Evolutionary conservation across 1,140 invertebrate species (phyloP).

Genomic region (Macrosteles quadrilineatus): DNA sequence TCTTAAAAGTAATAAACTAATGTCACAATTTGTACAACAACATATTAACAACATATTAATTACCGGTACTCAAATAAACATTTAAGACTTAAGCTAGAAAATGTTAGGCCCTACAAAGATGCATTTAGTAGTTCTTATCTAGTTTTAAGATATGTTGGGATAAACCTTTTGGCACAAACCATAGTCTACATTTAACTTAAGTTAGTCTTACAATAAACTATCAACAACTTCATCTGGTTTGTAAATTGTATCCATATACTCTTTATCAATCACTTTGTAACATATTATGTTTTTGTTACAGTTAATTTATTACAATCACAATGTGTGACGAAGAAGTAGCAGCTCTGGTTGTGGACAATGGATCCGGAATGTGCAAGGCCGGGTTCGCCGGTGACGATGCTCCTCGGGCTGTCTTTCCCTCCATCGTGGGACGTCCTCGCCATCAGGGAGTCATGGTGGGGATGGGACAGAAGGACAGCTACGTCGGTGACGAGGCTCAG

Average conservation of each 20-base stretch:
- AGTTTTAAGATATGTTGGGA: too few species aligned
- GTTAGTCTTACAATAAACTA: background rate
- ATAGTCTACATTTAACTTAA: background rate
- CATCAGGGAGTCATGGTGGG: slow-evolving; percentile 97
- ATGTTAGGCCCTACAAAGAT: too few species aligned
- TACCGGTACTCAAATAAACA: too few species aligned
- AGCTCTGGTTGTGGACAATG: slow-evolving; percentile 79
- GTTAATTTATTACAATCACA: slow-evolving; percentile 45
- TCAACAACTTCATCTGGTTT: background rate
- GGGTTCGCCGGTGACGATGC: slow-evolving; percentile 96
- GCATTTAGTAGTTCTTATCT: too few species aligned
- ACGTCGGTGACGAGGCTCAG: slow-evolving; percentile 97
- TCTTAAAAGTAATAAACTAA: too few species aligned
- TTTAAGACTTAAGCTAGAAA: too few species aligned
- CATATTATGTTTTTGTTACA: slow-evolving; percentile 16
- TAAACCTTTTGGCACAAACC: background rate
- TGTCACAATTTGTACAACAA: too few species aligned
- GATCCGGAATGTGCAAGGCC: slow-evolving; percentile 96
- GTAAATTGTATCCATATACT: background rate
- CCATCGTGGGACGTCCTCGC: slow-evolving; percentile 88
- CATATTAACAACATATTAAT: too few species aligned
- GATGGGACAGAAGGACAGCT: slow-evolving; percentile 97
- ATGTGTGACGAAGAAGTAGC: slow-evolving; percentile 81
- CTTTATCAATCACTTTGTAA: background rate
- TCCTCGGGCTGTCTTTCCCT: slow-evolving; percentile 92